Conservation (phyloP, 2,888 invertebrate species). For the Pollenia labialis region DNA sequence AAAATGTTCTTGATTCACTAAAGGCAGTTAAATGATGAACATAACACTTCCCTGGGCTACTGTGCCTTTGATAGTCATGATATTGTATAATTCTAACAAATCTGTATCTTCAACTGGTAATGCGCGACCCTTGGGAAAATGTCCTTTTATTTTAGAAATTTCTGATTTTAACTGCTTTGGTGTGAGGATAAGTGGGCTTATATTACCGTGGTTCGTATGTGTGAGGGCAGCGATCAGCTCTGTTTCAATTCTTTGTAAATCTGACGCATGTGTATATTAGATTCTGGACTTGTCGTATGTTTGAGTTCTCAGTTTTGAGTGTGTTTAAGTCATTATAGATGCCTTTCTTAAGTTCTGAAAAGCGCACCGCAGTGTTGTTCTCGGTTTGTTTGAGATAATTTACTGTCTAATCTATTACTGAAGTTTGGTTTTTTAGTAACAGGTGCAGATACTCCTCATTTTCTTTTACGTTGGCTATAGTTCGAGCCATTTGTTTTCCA, state of each 20-base stretch:
- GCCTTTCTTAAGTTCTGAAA: no score
- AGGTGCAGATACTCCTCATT: no score
- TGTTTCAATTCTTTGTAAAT: not conserved
- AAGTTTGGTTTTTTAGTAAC: no score
- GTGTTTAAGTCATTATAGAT: not conserved
- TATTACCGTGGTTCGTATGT: not conserved
- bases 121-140: not conserved
- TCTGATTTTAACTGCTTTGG: not conserved
- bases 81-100: not conserved
- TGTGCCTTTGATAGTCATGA: not conserved
- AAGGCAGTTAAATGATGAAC: not conserved
- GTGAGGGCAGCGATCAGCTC: not conserved
- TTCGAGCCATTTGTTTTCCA: no score
- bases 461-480: no score
- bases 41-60: not conserved
- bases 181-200: constrained; percentile 7
- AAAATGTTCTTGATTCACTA: no score
- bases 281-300: no score
- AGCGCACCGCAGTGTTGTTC: no score
- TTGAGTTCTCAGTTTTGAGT: no score
- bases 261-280: not conserved
- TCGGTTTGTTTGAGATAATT: no score
- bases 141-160: not conserved
- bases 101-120: not conserved
- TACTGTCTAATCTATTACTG: no score